Evolutionary conservation across 2,888 invertebrate genomes (phyloP).

Genomic region (Bibio marci): DNA sequence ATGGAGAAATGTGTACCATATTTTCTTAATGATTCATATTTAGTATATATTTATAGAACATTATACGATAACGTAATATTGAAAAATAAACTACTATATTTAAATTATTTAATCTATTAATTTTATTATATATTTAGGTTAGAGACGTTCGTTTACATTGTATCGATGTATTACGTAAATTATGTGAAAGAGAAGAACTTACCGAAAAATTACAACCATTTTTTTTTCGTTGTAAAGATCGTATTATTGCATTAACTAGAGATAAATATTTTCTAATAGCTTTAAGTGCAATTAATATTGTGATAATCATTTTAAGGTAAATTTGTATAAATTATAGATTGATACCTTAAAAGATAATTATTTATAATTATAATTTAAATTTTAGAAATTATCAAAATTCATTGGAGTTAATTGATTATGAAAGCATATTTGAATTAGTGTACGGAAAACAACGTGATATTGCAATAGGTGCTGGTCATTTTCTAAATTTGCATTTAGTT

Average conservation of each 20-base stretch:
- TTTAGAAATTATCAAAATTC: slow-evolving; percentile 83
- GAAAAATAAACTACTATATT: slow-evolving; percentile 18
- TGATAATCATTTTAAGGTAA: slow-evolving; percentile 81
- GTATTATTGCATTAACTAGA: slow-evolving; percentile 96
- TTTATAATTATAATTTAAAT: slow-evolving; percentile 3
- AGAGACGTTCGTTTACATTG: slow-evolving; percentile 82
- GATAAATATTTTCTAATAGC: slow-evolving; percentile 98
- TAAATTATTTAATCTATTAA: background rate
- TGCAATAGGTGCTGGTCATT: slow-evolving; percentile 95
- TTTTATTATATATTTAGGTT: slow-evolving; percentile 28
- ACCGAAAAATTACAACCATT: slow-evolving; percentile 94
- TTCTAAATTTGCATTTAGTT: slow-evolving; percentile 91
- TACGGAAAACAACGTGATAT: slow-evolving; percentile 93
- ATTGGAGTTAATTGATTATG: slow-evolving; percentile 93
- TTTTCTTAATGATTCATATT: slow-evolving; percentile 96
- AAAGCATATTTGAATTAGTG: slow-evolving; percentile 97
- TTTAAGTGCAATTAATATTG: slow-evolving; percentile 87
- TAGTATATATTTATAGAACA: slow-evolving; percentile 99
- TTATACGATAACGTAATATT: slow-evolving; percentile 86
- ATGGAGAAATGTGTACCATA: slow-evolving; percentile 98
- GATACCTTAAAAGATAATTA: too few relatives aligned
- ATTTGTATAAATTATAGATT: slow-evolving; percentile 1
- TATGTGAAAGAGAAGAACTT: slow-evolving; percentile 88
- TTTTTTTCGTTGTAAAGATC: slow-evolving; percentile 97
- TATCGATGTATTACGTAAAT: slow-evolving; percentile 79